Evolutionary conservation across 1,140 invertebrate species (phyloP).

Genomic region (Physella acuta): DNA sequence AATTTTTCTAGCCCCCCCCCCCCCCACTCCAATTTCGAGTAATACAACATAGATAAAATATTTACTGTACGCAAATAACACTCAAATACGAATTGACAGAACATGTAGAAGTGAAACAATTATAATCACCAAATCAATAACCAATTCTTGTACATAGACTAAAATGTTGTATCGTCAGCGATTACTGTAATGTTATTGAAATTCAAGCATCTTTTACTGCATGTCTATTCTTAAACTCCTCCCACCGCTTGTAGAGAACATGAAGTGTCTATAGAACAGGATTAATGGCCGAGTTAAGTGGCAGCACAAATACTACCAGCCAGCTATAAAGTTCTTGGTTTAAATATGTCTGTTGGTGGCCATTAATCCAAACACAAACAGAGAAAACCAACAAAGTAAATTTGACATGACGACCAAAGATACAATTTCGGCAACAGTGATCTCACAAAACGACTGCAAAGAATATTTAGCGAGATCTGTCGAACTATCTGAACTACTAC

Average conservation of each 20-base stretch:
- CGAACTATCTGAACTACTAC: constrained; percentile 5
- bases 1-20: too few species aligned
- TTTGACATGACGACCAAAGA: constrained; percentile 34
- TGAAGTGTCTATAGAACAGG: constrained; percentile 33
- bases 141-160: too few species aligned
- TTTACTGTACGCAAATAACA: too few species aligned
- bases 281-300: constrained; percentile 37
- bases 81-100: too few species aligned
- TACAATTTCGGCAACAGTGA: constrained; percentile 32
- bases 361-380: constrained; percentile 38
- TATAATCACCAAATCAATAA: too few species aligned
- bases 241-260: background rate
- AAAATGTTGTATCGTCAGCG: too few species aligned
- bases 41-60: too few species aligned
- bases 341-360: constrained; percentile 23
- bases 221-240: constrained; percentile 4
- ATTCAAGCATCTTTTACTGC: too few species aligned
- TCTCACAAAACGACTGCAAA: constrained; percentile 29
- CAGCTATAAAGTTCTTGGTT: constrained; percentile 29
- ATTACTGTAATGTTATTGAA: too few species aligned
- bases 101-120: too few species aligned
- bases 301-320: too few species aligned
- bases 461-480: background rate
- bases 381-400: constrained; percentile 39
- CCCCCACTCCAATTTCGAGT: too few species aligned